A percentile compares a stretch with the other conserved stretches of the same genome.
phyloP scores from a whole-genome alignment of 2,113 vertebrate genomes.

The Leptobrachium leishanense region DNA sequence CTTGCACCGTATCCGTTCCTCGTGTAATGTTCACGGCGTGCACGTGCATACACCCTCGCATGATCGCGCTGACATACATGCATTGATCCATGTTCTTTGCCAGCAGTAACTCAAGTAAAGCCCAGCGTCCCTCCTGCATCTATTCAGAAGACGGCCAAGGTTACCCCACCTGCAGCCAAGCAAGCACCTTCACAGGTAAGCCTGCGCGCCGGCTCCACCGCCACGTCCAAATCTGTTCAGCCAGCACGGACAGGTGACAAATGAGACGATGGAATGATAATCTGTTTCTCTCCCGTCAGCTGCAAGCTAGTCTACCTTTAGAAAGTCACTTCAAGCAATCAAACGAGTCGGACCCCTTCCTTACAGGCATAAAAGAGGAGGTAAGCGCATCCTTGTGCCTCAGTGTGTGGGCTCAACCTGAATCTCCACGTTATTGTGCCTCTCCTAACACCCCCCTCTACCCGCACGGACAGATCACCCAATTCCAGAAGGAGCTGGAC shows the following conservation, averaged over 20 bases:
- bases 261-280: not conserved
- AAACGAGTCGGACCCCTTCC: slow-evolving; percentile 86
- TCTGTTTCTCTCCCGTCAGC: slow-evolving; percentile 47
- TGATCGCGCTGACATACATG: not conserved
- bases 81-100: not conserved
- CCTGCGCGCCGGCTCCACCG: not conserved
- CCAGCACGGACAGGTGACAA: not conserved
- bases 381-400: slow-evolving; percentile 60
- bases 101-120: slow-evolving; percentile 58
- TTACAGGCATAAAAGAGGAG: slow-evolving; percentile 89
- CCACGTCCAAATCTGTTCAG: not conserved
- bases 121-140: slow-evolving; percentile 60
- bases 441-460: no score
- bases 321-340: slow-evolving; percentile 78
- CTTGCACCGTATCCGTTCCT: no score
- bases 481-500: slow-evolving; percentile 93
- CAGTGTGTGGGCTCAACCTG: no score
- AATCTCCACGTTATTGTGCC: no score
- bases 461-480: slow-evolving; percentile 74
- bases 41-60: not conserved
- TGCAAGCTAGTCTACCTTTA: slow-evolving; percentile 50
- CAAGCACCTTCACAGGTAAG: slow-evolving; percentile 72
- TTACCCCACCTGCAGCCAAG: slow-evolving; percentile 59
- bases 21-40: not conserved
- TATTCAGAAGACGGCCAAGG: slow-evolving; percentile 70